Evolutionary conservation across 2,888 invertebrate genomes (phyloP), one percentile per base, ranked within the genome.

Genomic region (Ctena decussata): DNA sequence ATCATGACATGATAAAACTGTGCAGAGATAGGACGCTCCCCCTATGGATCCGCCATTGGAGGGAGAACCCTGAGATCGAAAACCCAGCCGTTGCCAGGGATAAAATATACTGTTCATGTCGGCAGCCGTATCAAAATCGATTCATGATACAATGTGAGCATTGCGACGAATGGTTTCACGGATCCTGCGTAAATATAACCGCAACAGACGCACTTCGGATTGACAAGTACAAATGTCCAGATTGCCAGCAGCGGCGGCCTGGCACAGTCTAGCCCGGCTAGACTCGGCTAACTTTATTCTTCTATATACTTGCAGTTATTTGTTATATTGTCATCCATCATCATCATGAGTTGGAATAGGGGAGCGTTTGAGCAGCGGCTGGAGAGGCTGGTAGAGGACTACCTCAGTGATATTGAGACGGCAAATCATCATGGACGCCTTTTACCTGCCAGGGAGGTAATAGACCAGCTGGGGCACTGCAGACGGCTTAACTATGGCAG

Each of bases 151-250:
- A 70, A 44, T 78, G 78, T 49, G 71, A 78, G 21, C 21, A 46
- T 41, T 78, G 78, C 21, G 39, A 44, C 5, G 77, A 69, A 30
- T 77, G 71, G 78, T 78, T 53, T 39, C 78, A 78, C 71, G 78
- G 78, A 35, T 49, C 49, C 11, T 78, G 78, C 35, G 71, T 78
- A 15, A 71, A 71, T 27, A 78, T 78, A n/a, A 35, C 71, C 2
- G 35, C 53, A n/a, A 41, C 78, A 11, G 78, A 78, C 30, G 78
- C 78, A 12, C 41, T 78, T 18, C 30, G 71, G 3, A 78, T 71
- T 18, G 71, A 53, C 57, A 41, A 69, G 53, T 78, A 70, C 37
- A 71, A 71, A 60, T 77, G 77, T 5, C 32, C 32, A 35, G 65
- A 32, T 35, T 65, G 65, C n/a, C 11, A 24, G 65, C 65, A 21